Conservation (phyloP, 1,140 invertebrate species). For the Diachasmimorpha longicaudata region DNA sequence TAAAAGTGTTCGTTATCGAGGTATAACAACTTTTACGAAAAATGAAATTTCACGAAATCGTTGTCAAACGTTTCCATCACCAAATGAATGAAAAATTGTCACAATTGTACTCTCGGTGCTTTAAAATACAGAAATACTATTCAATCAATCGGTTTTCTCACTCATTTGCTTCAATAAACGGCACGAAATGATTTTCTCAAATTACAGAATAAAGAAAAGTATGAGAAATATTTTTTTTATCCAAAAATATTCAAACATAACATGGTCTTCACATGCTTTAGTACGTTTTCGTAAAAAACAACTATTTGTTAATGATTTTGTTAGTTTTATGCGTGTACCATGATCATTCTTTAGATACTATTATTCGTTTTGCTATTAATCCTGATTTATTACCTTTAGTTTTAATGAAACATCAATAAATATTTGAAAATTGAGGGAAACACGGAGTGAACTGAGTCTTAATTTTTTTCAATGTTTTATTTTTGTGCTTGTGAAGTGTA, state of each 20-base stretch:
- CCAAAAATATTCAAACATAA: neutral
- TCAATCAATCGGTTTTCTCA: neutral
- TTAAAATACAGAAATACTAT: neutral
- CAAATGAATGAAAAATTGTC: neutral
- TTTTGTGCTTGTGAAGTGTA: no score
- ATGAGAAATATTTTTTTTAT: neutral
- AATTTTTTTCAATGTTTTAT: neutral
- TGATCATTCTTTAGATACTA: neutral
- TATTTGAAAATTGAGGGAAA: neutral
- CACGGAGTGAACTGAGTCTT: conserved; percentile 3
- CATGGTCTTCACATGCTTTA: neutral
- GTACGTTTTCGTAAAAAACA: neutral
- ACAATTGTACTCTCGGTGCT: neutral
- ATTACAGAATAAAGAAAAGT: neutral
- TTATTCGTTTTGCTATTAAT: neutral
- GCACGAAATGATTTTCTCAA: neutral
- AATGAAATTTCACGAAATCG: no score
- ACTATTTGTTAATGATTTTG: neutral
- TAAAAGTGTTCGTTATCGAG: no score
- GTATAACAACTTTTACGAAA: no score
- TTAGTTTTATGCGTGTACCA: neutral
- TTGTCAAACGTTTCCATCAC: neutral
- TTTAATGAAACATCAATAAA: conserved; percentile 18
- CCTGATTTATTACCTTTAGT: neutral
- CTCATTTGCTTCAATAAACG: neutral